Base-by-base conservation (phyloP, 1,140 invertebrate species). In the Psix sp. region DNA sequence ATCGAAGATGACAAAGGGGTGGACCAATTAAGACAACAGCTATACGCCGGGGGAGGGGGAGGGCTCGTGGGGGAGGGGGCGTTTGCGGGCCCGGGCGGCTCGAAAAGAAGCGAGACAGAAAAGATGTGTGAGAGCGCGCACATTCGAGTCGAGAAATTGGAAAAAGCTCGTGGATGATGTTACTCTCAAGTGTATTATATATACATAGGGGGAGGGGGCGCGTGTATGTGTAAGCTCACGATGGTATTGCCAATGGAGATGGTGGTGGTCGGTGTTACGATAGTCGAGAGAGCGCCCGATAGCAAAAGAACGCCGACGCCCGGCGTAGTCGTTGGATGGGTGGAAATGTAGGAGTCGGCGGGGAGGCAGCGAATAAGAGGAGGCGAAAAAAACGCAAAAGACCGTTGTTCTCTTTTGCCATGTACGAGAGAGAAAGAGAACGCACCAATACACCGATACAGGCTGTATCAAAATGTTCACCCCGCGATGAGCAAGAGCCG, bases 261-360 rank as follows among this genome's bases (percentile, higher is more conserved):
- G 57, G 68, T 65, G 63, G 74, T 72, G 57, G 74, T 76, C 52
- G 74, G 42, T 67, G 67, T 71, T 67, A 68, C 68, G 67, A 68
- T 70, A 76, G 74, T 68, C 63, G 68, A 73, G 74, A 65, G 74
- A 73, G 68, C 68, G 42, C 63, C 68, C 68, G 74, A 73, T 72
- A 76, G 74, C 67, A 76, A 76, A 76, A 73, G 74, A 73, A 76
- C 62, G 67, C 67, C 67, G 74, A 71, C 63, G 74, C 62, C 68
- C 63, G 56, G 29, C 63, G 74, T 62, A 71, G 62, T 67, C 60
- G 67, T 71, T 52, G 62, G 74, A 71, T 43, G 72, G 72, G 72
- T 74, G 72, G 65, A 68, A 74, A 68, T 68, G 67, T 56, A 67
- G 45, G 51, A 67, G 60, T 54, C 49, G 62, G 62, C 70, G 76